These are phyloP conservation scores for Himalopsyche phryganea DNA, from an alignment of 1,140 invertebrate genomes.

Conservation along the genomic window DNA sequence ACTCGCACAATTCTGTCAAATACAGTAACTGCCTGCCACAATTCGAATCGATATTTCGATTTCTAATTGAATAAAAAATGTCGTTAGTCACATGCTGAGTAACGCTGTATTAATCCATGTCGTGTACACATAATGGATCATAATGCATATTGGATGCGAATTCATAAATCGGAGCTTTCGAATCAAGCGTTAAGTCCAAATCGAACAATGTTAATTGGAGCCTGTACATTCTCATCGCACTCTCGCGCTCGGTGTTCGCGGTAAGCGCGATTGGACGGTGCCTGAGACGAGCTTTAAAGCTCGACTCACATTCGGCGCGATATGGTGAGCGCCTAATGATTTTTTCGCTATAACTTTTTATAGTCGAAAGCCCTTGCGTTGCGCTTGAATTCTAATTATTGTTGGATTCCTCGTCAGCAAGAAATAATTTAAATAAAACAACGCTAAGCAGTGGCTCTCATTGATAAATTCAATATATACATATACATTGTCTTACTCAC, in stretches of 20 bases:
- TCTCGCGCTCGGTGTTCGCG: not conserved
- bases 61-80: no score
- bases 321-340: not conserved
- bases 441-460: not conserved
- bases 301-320: not conserved
- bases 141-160: constrained; percentile 5
- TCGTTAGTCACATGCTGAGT: no score
- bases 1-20: no score
- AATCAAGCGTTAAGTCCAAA: constrained; percentile 8
- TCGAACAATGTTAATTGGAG: constrained; percentile 19
- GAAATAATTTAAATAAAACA: not conserved
- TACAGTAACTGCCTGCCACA: no score
- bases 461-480: no score
- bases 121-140: constrained; percentile 1
- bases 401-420: not conserved
- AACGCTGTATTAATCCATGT: not conserved
- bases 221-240: constrained; percentile 7
- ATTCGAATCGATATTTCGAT: no score
- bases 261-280: constrained; percentile 11
- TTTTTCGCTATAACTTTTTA: constrained; percentile 4
- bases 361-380: not conserved
- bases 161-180: constrained; percentile 9
- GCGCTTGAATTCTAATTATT: constrained; percentile 2
- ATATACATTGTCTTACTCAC: no score
- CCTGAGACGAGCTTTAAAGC: not conserved